These are phyloP conservation scores for Campaea margaritaria DNA, from an alignment of 2,888 invertebrate genomes.

Conservation along the genomic window DNA sequence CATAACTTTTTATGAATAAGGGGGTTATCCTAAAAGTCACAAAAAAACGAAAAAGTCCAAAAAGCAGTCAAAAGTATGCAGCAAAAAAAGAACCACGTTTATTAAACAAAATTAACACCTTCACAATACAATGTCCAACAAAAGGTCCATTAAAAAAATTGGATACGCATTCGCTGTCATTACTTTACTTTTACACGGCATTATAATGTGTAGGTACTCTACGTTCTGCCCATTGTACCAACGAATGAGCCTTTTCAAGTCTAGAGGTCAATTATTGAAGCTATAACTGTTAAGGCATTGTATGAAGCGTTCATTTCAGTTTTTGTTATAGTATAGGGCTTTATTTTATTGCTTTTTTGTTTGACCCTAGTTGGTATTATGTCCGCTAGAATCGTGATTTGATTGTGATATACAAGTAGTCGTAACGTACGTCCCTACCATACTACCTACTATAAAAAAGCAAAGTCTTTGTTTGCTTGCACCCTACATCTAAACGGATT, in stretches of 20 bases:
- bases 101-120: constrained; percentile 13
- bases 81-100: not conserved
- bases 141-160: constrained; percentile 7
- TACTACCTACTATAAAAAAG: too few species aligned
- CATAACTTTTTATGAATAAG: too few species aligned
- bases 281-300: constrained; percentile 8
- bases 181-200: constrained; percentile 14
- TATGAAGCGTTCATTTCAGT: constrained; percentile 3
- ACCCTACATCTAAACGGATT: too few species aligned
- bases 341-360: constrained; percentile 1
- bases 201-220: too few species aligned
- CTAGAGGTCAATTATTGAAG: constrained; percentile 30
- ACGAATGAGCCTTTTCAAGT: constrained; percentile 14
- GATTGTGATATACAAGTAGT: too few species aligned
- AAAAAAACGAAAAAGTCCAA: too few species aligned
- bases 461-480: too few species aligned
- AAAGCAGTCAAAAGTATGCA: too few species aligned
- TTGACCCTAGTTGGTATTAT: not conserved
- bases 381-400: too few species aligned
- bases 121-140: constrained; percentile 3
- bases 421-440: too few species aligned
- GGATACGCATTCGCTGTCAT: constrained; percentile 14
- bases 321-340: constrained; percentile 4
- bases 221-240: constrained; percentile 6
- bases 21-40: too few species aligned